Conservation (phyloP, 2,888 invertebrate genomes). For the Desoria tigrina region DNA sequence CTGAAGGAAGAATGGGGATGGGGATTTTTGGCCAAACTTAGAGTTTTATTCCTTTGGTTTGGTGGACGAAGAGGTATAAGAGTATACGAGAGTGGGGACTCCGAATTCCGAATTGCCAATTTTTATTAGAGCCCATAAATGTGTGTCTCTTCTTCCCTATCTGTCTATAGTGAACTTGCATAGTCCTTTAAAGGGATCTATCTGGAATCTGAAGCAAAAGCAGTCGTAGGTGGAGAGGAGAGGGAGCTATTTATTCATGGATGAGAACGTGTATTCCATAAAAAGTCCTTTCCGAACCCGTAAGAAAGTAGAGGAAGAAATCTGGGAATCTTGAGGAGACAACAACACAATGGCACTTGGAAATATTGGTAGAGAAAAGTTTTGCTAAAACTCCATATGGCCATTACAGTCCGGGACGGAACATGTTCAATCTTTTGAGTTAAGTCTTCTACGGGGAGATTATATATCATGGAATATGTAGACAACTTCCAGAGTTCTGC, state of each 20-base stretch:
- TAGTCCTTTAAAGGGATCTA: too few species aligned
- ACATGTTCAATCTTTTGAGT: too few species aligned
- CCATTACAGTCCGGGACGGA: too few species aligned
- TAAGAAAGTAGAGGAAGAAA: too few species aligned
- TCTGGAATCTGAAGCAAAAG: background rate
- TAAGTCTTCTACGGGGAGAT: too few species aligned
- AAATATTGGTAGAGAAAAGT: background rate
- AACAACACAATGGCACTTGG: background rate
- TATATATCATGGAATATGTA: too few species aligned
- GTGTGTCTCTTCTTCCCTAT: constrained; percentile 3
- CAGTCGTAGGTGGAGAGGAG: constrained; percentile 1
- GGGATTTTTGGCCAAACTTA: constrained; percentile 9
- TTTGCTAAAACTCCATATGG: background rate
- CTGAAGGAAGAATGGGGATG: background rate
- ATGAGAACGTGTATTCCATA: constrained; percentile 11
- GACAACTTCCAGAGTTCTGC: too few species aligned
- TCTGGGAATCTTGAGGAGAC: background rate
- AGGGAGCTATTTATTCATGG: constrained; percentile 19
- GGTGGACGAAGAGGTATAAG: background rate
- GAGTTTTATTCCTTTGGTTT: background rate
- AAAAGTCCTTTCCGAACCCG: background rate
- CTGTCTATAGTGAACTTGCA: too few species aligned
- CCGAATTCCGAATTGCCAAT: constrained; percentile 11
- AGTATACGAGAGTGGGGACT: too few species aligned
- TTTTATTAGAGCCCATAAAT: constrained; percentile 17